Evolutionary conservation across 2,888 invertebrate species (phyloP), one percentile per base, ranked within the genome.

Genomic region (Chrysolina oricalcia): DNA sequence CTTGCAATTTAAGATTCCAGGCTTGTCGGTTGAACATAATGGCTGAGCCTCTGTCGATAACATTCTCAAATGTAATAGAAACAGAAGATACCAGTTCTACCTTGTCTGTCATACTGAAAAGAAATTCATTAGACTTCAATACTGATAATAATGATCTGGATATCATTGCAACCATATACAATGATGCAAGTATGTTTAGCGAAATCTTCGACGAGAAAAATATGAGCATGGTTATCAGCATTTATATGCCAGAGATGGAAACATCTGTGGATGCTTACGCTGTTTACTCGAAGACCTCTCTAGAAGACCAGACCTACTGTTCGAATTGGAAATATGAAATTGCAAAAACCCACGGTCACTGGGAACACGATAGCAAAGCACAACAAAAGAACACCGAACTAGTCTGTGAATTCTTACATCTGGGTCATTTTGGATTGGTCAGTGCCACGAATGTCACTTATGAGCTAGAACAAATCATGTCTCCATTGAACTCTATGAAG

Each of bases 221-320:
- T 53, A 71, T 77, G 5, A 73, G 59, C 48, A 41, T 76, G 2
- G 73, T 82, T 23, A 72, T 81, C 59, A 80, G 81, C 27, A 71
- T 81, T 10, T 35, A 75, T 10, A 73, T 81, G 17, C 81, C 81
- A 13, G 73, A 56, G 9, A 74, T 80, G 19, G 15, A 56, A 2
- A 27, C n/a, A 10, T 15, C 1, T n/a, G 10, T n/a, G 13, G 59
- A 59, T 17, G 23, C 59, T 27, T 15, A 13, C 9, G n/a, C 27
- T 13, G n/a, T 59, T 9, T 59, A 59, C 35, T 15, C 59, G 27
- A 15, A n/a, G 35, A 4, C 15, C 10, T 15, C 17, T 10, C 15
- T n/a, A 8, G 17, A 59, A 2, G n/a, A 15, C 9, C 35, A 6
- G 17, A 3, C 35, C 27, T 23, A 63, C 21, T 56, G 43, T 53